Evolutionary conservation across 2,113 vertebrate genomes (phyloP), one percentile per base, ranked within the genome.

Genomic region (Paedocypris sp.): DNA sequence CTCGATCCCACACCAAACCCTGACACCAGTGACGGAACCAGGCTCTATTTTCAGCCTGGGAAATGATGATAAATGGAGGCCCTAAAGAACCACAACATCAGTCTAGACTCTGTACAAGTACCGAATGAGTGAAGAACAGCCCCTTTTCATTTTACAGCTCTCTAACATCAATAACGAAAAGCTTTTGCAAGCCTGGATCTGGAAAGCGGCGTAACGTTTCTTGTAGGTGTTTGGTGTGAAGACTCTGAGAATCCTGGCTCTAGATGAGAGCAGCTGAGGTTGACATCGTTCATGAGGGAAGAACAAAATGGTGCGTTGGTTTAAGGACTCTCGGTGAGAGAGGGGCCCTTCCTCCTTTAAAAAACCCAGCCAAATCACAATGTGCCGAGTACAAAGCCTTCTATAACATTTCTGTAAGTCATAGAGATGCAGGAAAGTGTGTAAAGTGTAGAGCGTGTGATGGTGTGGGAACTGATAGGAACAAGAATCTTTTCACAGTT

Each of bases 11-110:
- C 48, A 66, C 54, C 63, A 42, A 66, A 59, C 26, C 36, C 53
- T 19, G 32, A 33, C 32, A 46, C 43, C 46, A 59, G 20, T 43
- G 41, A 59, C 53, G 51, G 54, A 13, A 36, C 10, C 26, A 23
- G 26, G 10, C 23, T 26, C 41, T 53, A 45, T 46, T 56, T 53
- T 53, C 41, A 16, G 32, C 20, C 12, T 3, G 3, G 12, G 25
- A 25, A 54, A 64, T 64, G 42, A 64, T 56, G 62, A 64, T 38
- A 20, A 64, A 64, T 64, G 23, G 32, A 54, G 26, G 31, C 26
- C 23, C 25, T 28, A 38, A 25, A 23, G 12, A 64, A 64, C 23
- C 62, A 20, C 62, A 56, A 29, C 11, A 53, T 57, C 16, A 28
- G 31, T 28, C 4, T 20, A 18, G 51, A 45, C 33, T 32, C 41